phyloP scores from a whole-genome alignment of 2,113 vertebrate genomes.

The Podarcis raffonei region DNA sequence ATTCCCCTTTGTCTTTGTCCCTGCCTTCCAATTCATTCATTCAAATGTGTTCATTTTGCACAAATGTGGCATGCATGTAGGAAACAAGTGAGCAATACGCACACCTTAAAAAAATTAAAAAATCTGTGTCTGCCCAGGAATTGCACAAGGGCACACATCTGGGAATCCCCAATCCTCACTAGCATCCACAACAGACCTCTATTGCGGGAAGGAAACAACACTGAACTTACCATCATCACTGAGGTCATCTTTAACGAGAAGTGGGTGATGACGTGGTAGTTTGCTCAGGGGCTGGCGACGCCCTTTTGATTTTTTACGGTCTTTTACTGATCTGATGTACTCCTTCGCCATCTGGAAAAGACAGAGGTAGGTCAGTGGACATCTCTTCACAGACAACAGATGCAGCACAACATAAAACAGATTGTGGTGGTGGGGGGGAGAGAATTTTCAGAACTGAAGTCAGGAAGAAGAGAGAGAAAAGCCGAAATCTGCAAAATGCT shows the following conservation, averaged over 20 bases:
- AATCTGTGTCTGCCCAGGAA: too few species aligned
- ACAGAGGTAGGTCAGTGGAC: slow-evolving; percentile 35
- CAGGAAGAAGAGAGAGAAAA: neutral
- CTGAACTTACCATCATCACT: slow-evolving; percentile 87
- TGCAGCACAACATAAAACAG: neutral
- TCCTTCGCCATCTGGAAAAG: slow-evolving; percentile 81
- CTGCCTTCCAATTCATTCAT: too few species aligned
- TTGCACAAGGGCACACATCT: too few species aligned
- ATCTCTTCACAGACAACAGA: neutral
- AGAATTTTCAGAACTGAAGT: slow-evolving; percentile 4
- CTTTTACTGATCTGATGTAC: slow-evolving; percentile 80
- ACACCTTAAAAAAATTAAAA: too few species aligned
- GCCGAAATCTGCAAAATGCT: too few species aligned
- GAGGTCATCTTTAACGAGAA: slow-evolving; percentile 85
- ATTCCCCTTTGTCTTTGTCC: too few species aligned
- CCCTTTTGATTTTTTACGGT: slow-evolving; percentile 85
- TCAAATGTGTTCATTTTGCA: too few species aligned
- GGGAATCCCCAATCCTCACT: neutral
- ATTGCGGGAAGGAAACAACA: neutral
- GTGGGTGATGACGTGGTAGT: slow-evolving; percentile 90
- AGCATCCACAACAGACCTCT: neutral
- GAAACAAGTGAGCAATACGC: too few species aligned
- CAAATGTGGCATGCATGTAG: too few species aligned
- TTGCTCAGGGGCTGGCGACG: slow-evolving; percentile 86
- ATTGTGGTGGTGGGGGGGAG: neutral